These are phyloP conservation scores for Apomyelois bistriatella DNA, from an alignment of 2,888 invertebrate species.

Conservation along the genomic window DNA sequence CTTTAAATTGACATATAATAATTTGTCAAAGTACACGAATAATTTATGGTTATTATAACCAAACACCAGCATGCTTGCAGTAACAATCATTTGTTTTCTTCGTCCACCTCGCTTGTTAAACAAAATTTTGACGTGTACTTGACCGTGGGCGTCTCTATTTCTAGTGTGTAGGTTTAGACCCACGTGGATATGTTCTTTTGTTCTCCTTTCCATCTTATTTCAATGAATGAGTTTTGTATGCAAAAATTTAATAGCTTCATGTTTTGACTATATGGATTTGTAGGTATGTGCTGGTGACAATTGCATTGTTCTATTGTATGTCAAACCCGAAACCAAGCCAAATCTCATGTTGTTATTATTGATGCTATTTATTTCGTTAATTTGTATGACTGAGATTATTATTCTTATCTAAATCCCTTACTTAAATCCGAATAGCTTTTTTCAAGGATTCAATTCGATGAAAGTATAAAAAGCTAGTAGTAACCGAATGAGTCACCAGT, in stretches of 20 bases:
- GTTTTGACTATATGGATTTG: constrained; percentile 32
- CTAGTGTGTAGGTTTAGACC: constrained; percentile 45
- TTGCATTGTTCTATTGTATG: constrained; percentile 36
- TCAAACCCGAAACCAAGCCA: neutral
- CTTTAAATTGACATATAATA: constrained; percentile 15
- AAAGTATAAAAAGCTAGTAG: constrained; percentile 49
- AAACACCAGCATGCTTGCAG: constrained; percentile 45
- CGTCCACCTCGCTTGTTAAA: constrained; percentile 55
- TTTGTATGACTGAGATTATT: constrained; percentile 1
- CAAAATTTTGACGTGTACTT: constrained; percentile 51
- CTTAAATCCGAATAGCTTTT: constrained; percentile 24
- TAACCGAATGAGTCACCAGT: constrained; percentile 63
- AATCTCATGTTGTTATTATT: constrained; percentile 8
- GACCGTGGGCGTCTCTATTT: constrained; percentile 53
- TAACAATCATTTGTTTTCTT: constrained; percentile 57
- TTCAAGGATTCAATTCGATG: constrained; percentile 39
- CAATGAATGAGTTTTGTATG: constrained; percentile 51
- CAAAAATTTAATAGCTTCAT: constrained; percentile 48
- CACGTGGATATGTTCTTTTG: constrained; percentile 61
- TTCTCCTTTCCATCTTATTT: constrained; percentile 49
- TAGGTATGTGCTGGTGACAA: constrained; percentile 33
- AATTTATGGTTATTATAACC: constrained; percentile 56
- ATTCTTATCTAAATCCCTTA: neutral
- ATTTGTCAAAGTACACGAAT: constrained; percentile 27
- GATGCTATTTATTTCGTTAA: constrained; percentile 8